These are phyloP conservation scores for Hemitrygon akajei DNA, from an alignment of 2,797 vertebrate genomes.

Conservation along the genomic window DNA sequence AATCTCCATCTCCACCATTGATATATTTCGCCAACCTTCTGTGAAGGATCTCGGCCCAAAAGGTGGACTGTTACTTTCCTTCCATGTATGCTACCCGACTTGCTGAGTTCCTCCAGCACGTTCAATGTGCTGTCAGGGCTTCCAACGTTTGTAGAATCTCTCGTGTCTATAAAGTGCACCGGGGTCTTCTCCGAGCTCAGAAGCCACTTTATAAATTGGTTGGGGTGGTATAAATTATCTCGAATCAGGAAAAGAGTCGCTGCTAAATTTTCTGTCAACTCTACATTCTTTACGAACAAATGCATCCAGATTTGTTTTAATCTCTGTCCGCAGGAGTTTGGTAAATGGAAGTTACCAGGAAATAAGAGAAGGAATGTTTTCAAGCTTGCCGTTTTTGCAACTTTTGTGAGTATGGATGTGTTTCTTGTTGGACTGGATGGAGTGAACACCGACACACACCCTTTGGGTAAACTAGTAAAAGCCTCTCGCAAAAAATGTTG, in stretches of 20 bases:
- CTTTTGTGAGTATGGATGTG: conserved; percentile 76
- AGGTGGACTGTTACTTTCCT: no score
- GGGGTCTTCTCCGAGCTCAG: not conserved
- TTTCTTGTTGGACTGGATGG: not conserved
- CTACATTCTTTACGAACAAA: not conserved
- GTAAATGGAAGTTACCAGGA: conserved; percentile 92
- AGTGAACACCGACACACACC: not conserved
- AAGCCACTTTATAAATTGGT: not conserved
- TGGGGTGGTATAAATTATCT: not conserved
- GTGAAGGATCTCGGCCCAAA: no score
- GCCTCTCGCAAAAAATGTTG: not conserved
- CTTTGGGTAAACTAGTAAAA: not conserved
- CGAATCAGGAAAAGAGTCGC: not conserved
- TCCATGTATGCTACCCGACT: no score
- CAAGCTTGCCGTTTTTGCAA: conserved; percentile 87
- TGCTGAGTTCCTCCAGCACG: no score
- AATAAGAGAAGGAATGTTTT: conserved; percentile 92
- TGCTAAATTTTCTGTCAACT: not conserved
- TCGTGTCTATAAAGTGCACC: no score
- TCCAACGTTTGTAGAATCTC: no score
- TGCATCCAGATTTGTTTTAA: not conserved
- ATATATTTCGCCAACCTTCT: no score
- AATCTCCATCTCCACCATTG: no score
- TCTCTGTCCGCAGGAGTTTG: conserved; percentile 69
- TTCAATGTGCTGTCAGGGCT: no score